Percentiles rank a stretch among this genome's conserved stretches.
These are phyloP conservation scores for Orientallactaga bullata DNA, from an alignment of 2,113 vertebrate species.

Conservation along the genomic window DNA sequence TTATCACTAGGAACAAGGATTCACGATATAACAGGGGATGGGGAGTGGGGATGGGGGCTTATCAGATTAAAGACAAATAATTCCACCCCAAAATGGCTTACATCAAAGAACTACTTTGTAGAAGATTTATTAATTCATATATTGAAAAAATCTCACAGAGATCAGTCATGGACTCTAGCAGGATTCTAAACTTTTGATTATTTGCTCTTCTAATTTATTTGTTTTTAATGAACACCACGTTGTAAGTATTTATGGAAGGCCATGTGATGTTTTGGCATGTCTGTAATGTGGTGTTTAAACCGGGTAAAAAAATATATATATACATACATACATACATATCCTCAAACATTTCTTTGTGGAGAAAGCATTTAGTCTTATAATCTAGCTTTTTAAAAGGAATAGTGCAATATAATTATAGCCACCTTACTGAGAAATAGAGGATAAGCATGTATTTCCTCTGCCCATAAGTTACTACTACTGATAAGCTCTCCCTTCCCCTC, in stretches of 20 bases:
- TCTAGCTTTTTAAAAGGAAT: neutral
- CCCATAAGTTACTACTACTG: neutral
- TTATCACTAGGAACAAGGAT: neutral
- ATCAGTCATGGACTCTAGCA: neutral
- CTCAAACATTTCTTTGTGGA: neutral
- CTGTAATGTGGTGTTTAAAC: neutral
- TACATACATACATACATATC: no score
- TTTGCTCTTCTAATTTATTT: neutral
- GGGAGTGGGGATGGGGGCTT: neutral
- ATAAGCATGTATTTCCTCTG: neutral
- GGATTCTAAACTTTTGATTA: neutral
- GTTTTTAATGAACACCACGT: neutral
- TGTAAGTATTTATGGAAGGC: neutral
- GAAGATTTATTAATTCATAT: neutral
- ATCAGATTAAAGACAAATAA: neutral
- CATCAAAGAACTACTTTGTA: neutral
- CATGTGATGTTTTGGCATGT: neutral
- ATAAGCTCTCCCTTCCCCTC: neutral
- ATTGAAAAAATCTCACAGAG: neutral
- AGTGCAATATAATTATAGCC: neutral
- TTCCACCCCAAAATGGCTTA: neutral
- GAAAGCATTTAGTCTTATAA: neutral
- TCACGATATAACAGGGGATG: neutral
- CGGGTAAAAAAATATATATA: neutral
- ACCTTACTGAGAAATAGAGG: neutral